Base-by-base conservation (phyloP, 2,113 vertebrate genomes). In the Nettapus auritus region DNA sequence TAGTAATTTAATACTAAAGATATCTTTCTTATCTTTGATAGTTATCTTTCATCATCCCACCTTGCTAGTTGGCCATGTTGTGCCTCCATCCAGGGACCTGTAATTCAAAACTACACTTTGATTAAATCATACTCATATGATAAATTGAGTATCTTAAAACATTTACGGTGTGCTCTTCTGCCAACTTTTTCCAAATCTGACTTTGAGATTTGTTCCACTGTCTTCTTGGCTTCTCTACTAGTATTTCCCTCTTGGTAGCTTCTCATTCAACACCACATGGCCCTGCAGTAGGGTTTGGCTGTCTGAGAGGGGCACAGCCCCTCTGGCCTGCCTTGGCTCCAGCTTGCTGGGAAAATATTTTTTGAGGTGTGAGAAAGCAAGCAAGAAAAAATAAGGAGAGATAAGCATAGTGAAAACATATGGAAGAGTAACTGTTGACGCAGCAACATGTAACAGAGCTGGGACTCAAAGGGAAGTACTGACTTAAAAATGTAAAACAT, bases 381-480 rank as follows among this genome's bases (percentile, higher is more conserved):
- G 29, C 3, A 0, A 95, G 57, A 21, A 86, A 92, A 93, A 88
- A 90, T 78, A 52, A 92, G 46, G 46, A 60, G 70, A 82, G 88
- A 81, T 88, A 94, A 52, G 46, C 31, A 93, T 94, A 96, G 48
- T 53, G 28, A 90, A 96, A 96, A 67, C 86, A 96, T 83, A 92
- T 93, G 69, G 83, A 93, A 94, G 17, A 36, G 48, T 69, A 88
- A 86, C 68, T 5, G 2, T 11, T 71, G 56, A 78, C 67, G 22
- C 40, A 75, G 42, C 3, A 7, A 84, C n/a, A 74, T 22, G 46
- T 64, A 90, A 55, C 29, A 75, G 76, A 64, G 71, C 38, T 66
- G 63, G 80, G 73, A 55, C 74, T 84, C 56, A 31, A 21, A 79
- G n/a, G 44, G 52, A 92, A 84, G 64, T 22, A 82, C 76, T 88